Evolutionary conservation across 2,888 invertebrate genomes (phyloP).

Genomic region (Limnephilus marmoratus): DNA sequence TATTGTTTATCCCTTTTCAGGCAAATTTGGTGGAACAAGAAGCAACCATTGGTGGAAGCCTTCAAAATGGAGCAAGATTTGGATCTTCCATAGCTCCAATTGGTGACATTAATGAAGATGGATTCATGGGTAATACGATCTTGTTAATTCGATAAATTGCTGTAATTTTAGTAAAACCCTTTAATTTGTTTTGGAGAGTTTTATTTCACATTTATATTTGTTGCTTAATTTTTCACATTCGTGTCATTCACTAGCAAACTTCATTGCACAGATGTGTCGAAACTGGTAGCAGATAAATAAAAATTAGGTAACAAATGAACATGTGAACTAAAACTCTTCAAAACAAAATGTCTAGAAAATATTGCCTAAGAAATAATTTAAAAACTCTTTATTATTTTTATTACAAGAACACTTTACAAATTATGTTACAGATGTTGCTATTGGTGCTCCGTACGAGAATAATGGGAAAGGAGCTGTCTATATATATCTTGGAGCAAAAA

Average conservation of each 20-base stretch:
- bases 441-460: constrained; percentile 82
- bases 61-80: constrained; percentile 76
- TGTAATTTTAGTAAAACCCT: too few relatives aligned
- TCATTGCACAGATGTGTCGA: too few relatives aligned
- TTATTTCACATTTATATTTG: too few relatives aligned
- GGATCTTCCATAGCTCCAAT: constrained; percentile 80
- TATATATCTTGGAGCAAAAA: constrained; percentile 77
- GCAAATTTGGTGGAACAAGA: constrained; percentile 67
- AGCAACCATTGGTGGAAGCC: constrained; percentile 70
- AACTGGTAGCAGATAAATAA: too few relatives aligned
- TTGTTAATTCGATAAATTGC: background rate
- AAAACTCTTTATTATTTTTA: background rate
- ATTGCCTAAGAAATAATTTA: too few relatives aligned
- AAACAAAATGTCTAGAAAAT: too few relatives aligned
- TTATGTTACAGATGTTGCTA: constrained; percentile 77
- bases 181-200: background rate
- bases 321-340: too few relatives aligned
- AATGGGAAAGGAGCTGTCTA: constrained; percentile 79
- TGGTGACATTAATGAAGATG: constrained; percentile 83
- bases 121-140: constrained; percentile 75
- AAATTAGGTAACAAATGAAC: too few relatives aligned
- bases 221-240: too few relatives aligned
- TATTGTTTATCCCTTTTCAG: constrained; percentile 34
- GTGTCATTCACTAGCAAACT: too few relatives aligned
- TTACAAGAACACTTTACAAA: background rate